These are phyloP conservation scores for Chrysemys picta DNA, from an alignment of 2,113 vertebrate species.

Conservation along the genomic window DNA sequence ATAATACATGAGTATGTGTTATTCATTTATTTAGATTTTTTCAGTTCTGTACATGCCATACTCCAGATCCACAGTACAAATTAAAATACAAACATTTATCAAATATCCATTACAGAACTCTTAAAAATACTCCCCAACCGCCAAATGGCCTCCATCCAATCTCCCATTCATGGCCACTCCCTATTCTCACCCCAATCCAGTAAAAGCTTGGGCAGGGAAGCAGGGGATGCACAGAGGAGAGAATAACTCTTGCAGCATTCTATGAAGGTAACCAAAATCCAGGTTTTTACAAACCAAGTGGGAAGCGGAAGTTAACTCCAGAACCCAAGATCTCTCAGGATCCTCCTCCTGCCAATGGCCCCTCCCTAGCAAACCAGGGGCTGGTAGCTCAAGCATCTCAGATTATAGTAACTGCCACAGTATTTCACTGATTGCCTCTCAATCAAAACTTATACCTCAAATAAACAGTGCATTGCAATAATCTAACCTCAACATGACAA, in stretches of 20 bases:
- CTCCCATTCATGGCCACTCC: neutral
- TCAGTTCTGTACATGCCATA: neutral
- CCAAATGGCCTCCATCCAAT: neutral
- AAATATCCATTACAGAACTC: rapidly evolving
- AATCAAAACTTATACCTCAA: neutral
- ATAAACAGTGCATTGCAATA: too few species aligned
- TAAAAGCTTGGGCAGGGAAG: neutral
- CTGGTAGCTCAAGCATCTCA: neutral
- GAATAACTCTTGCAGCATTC: neutral
- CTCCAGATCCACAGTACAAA: neutral
- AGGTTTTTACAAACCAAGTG: neutral
- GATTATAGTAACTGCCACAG: neutral
- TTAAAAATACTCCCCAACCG: neutral
- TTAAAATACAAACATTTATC: neutral
- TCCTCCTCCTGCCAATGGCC: neutral
- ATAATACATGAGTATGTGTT: neutral
- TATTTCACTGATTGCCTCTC: neutral
- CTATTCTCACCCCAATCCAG: neutral
- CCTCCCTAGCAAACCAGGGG: neutral
- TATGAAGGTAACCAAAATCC: neutral
- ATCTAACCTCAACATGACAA: too few species aligned
- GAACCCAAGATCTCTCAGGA: neutral
- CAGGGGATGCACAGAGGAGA: neutral
- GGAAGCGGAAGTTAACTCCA: neutral
- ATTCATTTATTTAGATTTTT: neutral